phyloP scores from a whole-genome alignment of 2,888 invertebrate genomes.

The Caenorhabditis macrosperma region DNA sequence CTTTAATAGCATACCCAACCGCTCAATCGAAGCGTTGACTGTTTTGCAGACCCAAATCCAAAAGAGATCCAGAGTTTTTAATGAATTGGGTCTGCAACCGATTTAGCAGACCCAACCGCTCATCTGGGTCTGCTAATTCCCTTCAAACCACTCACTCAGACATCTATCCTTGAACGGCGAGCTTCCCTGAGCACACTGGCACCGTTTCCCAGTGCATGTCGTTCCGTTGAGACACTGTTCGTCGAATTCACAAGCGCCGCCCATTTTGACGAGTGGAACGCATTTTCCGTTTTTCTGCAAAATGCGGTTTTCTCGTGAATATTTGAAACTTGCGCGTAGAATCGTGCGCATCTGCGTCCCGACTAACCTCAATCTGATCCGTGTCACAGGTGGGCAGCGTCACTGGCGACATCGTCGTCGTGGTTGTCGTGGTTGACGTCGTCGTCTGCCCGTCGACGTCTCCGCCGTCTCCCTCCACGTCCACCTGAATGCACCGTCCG shows the following conservation, averaged over 20 bases:
- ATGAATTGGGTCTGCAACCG: too few species aligned
- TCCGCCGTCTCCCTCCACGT: too few species aligned
- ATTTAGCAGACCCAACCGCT: too few species aligned
- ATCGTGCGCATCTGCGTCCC: not conserved
- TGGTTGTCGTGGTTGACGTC: not conserved
- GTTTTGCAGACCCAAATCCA: too few species aligned
- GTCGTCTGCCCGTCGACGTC: too few species aligned
- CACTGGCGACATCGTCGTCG: not conserved
- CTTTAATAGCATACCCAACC: too few species aligned
- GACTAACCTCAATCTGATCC: conserved; percentile 29
- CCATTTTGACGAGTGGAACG: conserved; percentile 52
- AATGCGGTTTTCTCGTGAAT: too few species aligned
- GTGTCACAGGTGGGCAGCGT: not conserved
- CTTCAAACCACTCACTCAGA: conserved; percentile 68
- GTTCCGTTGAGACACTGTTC: conserved; percentile 73
- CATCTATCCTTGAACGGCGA: conserved; percentile 72
- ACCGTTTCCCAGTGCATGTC: conserved; percentile 55
- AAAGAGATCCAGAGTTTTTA: too few species aligned
- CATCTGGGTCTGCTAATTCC: too few species aligned
- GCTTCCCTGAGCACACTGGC: conserved; percentile 67
- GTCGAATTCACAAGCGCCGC: conserved; percentile 63
- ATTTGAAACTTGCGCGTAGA: not conserved
- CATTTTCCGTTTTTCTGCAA: conserved; percentile 56
- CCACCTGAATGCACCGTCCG: conserved; percentile 61
- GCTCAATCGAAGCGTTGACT: too few species aligned